Percentiles rank a stretch among this genome's conserved stretches.
These are phyloP conservation scores for Drosophila bipectinata DNA, from an alignment of 1,140 invertebrate genomes.

Conservation along the genomic window DNA sequence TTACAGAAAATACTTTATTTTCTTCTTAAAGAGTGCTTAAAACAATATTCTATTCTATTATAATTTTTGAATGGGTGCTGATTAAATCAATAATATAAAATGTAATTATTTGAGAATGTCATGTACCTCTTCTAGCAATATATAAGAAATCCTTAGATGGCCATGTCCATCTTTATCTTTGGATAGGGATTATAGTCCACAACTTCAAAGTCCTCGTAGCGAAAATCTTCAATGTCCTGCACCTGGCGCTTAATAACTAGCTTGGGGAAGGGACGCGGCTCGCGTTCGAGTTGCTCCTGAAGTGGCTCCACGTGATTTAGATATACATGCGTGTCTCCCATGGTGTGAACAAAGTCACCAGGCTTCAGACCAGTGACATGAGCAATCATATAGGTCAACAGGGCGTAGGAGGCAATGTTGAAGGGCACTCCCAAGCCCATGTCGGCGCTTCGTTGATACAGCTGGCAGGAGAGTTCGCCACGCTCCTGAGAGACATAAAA, in stretches of 20 bases:
- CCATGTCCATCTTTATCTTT: slow-evolving; percentile 98
- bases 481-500: slow-evolving; percentile 93
- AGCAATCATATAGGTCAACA: slow-evolving; percentile 98
- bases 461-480: slow-evolving; percentile 93
- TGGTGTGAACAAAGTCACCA: slow-evolving; percentile 97
- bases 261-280: slow-evolving; percentile 93
- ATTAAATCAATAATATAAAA: too few species aligned
- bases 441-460: slow-evolving; percentile 99
- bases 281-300: slow-evolving; percentile 92
- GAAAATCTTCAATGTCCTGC: slow-evolving; percentile 95
- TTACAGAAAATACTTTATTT: too few species aligned
- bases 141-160: slow-evolving; percentile 87
- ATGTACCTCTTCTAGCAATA: not conserved
- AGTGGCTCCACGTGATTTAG: slow-evolving; percentile 95
- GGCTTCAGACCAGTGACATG: slow-evolving; percentile 96
- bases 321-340: slow-evolving; percentile 99
- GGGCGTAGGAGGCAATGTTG: slow-evolving; percentile 98
- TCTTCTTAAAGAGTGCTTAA: too few species aligned
- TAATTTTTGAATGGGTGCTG: too few species aligned
- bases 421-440: slow-evolving; percentile 99
- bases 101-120: not conserved
- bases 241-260: slow-evolving; percentile 90
- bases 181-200: slow-evolving; percentile 95
- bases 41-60: too few species aligned
- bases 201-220: slow-evolving; percentile 94